Conservation (phyloP, 2,113 vertebrate species). For the Apaloderma vittatum region DNA sequence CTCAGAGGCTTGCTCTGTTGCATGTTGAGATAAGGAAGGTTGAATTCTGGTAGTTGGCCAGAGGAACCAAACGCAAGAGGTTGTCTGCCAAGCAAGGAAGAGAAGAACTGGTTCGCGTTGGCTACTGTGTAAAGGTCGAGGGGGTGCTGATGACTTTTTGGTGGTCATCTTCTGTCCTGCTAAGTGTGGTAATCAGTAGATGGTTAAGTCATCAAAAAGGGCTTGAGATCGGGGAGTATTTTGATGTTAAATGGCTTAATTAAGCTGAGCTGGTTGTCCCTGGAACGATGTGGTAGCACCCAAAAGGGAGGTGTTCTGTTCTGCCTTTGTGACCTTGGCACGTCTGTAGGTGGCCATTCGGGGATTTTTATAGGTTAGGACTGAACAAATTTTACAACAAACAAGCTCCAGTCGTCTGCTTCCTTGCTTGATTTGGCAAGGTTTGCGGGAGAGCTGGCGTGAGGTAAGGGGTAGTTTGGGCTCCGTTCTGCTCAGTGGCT, state of each 20-base stretch:
- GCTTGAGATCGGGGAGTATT: neutral
- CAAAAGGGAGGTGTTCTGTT: neutral
- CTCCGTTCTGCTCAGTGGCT: neutral
- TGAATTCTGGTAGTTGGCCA: neutral
- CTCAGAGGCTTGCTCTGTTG: neutral
- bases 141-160: neutral
- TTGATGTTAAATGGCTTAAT: neutral
- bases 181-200: neutral
- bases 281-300: neutral
- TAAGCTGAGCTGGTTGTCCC: neutral
- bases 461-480: neutral
- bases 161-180: neutral
- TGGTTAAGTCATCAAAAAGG: neutral
- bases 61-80: neutral
- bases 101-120: neutral
- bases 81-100: neutral
- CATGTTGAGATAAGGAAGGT: neutral
- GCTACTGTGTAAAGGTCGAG: neutral
- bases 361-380: slow-evolving; percentile 54
- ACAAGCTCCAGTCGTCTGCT: slow-evolving; percentile 23
- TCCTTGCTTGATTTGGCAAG: slow-evolving; percentile 51
- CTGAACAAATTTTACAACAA: neutral
- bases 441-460: neutral
- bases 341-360: neutral
- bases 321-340: rapidly evolving